Base-by-base conservation (phyloP, 1,140 invertebrate genomes). In the Macrotrachela quadricornifera region DNA sequence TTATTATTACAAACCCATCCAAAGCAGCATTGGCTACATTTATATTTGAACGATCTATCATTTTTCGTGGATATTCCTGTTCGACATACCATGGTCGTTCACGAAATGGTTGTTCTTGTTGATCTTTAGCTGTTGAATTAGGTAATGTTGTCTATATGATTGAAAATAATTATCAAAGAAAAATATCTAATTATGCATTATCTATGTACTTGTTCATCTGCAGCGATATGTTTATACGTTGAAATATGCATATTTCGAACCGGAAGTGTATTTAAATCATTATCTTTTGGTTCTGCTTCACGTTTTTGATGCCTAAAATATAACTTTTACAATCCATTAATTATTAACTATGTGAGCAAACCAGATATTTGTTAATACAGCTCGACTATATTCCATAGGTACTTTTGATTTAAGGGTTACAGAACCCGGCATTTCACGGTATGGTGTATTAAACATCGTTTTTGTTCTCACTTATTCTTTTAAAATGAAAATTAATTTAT, bases 361-460 rank as follows among this genome's bases (percentile, higher is more conserved):
- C 50, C 51, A 53, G 18, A 46, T 53, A 36, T 53, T 53, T 30
- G 44, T 30, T 30, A 53, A 21, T 17, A 53, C 51, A 47, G 45
- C 10, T 41, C 51, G 43, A 36, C 51, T 47, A 47, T 53, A 53
- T 11, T 53, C 51, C 51, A 53, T 53, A 0, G 51, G 51, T 15
- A 53, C 15, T 10, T 0, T 40, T 0, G 45, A 47, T 36, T 53
- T 40, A 38, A 53, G 38, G 17, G 45, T 46, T 15, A 53, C 30
- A 43, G 16, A 30, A 30, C 51, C 51, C 10, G 51, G 40, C 12
- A 8, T 30, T 30, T 30, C 21, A 2, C 21, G 21, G 8, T 30
- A 30, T 4, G 21, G 21, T 30, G 3, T 8, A 8, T 4, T 30
- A 8, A 30, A 30, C 21, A 30, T 30, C 21, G 2, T 30, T 30